Base-by-base conservation (phyloP, 2,113 vertebrate species). In the Panurus biarmicus region DNA sequence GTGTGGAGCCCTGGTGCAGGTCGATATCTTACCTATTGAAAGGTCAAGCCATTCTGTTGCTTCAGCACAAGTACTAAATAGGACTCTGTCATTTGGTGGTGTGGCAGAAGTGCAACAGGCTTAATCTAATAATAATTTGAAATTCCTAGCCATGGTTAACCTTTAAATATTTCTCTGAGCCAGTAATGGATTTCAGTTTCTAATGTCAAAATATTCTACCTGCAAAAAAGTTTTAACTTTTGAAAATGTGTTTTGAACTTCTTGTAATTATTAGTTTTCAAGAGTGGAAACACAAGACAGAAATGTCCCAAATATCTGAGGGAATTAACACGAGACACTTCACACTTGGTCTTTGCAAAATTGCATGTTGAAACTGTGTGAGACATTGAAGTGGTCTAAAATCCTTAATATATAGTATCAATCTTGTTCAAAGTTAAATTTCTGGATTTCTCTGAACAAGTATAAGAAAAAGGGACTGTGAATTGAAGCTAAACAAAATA, bases 91-190 rank as follows among this genome's bases (percentile, higher is more conserved):
- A 56, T 92, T 89, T 17, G 6, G n/a, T 81, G 45, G 19, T 67
- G 61, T 81, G 35, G 48, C 70, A 87, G 40, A 70, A 87, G 53
- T 56, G 70, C 89, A 86, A 64, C 61, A 71, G 76, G 61, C 84
- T 91, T 95, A 89, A 94, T 85, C 40, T 78, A 89, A 95, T 74
- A 20, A 44, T 38, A 14, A 64, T 78, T 95, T 87, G 51, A 82
- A 93, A 95, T 95, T 93, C 73, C 65, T 75, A 75, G 48, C 24
- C 81, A 75, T 89, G 77, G 36, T 74, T 91, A 87, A 93, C 89
- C 84, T 95, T 93, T 93, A 91, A 91, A 91, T 94, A 75, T 89
- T 92, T 92, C 76, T 85, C 89, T 85, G 24, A 89, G 48, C 31
- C 20, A 40, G 57, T 81, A 89, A 85, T 40, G 26, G 80, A 75